Conservation (phyloP, 2,888 invertebrate genomes). For the Cotesia congregata region DNA sequence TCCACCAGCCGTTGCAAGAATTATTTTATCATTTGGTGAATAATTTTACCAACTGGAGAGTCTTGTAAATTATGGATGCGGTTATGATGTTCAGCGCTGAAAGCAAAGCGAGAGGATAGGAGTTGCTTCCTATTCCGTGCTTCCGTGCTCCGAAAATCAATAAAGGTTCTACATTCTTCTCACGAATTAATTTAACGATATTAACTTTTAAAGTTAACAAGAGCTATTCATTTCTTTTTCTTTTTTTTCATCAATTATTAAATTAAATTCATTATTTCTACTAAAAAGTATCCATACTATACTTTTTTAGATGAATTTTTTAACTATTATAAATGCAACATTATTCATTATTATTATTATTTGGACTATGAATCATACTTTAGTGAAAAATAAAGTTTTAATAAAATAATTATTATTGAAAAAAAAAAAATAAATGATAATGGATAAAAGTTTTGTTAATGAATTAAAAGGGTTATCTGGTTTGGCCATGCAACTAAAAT, state of each 20-base stretch:
- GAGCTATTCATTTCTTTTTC: conserved; percentile 11
- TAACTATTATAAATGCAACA: too few species aligned
- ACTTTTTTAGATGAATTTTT: too few species aligned
- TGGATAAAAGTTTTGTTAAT: not conserved
- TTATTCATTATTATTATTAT: too few species aligned
- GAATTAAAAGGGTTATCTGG: too few species aligned
- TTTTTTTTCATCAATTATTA: not conserved
- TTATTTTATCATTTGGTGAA: conserved; percentile 50
- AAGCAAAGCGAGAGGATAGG: conserved; percentile 20
- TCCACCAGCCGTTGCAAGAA: conserved; percentile 48
- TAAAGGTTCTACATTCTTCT: not conserved
- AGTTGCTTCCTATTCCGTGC: not conserved
- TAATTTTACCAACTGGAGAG: conserved; percentile 48
- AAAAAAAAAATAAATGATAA: too few species aligned
- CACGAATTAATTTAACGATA: not conserved
- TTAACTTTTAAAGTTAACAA: not conserved
- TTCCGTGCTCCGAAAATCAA: not conserved
- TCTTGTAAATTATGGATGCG: conserved; percentile 44
- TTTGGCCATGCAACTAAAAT: not conserved
- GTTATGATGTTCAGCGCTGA: conserved; percentile 28
- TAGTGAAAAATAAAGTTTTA: too few species aligned
- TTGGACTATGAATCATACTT: too few species aligned
- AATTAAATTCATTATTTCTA: too few species aligned
- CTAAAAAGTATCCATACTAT: too few species aligned
- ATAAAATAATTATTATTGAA: too few species aligned